Conservation (phyloP, 2,797 vertebrate genomes). For the Dallia pectoralis region DNA sequence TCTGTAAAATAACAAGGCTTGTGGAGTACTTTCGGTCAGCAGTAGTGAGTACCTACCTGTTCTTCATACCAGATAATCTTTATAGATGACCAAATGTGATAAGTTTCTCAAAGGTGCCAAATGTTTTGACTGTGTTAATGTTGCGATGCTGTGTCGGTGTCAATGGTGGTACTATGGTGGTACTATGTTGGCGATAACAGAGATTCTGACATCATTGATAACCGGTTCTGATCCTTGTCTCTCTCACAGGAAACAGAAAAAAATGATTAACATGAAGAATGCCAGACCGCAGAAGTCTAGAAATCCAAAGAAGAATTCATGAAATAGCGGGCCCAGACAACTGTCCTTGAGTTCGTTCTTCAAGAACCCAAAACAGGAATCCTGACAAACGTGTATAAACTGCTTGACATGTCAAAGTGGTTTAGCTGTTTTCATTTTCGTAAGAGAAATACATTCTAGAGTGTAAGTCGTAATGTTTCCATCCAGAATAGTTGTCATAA, state of each 20-base stretch:
- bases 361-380: slow-evolving; percentile 57
- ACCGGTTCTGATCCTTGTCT: background rate
- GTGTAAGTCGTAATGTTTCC: background rate
- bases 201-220: background rate
- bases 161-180: background rate
- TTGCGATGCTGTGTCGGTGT: background rate
- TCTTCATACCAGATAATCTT: background rate
- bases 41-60: too few relatives aligned
- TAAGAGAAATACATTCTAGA: background rate
- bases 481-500: too few relatives aligned
- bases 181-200: background rate
- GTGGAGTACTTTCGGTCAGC: too few relatives aligned
- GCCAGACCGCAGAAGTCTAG: slow-evolving; percentile 38
- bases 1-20: too few relatives aligned
- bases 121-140: too few relatives aligned
- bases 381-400: slow-evolving; percentile 13
- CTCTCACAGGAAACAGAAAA: slow-evolving; percentile 56
- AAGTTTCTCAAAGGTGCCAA: too few relatives aligned
- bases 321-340: slow-evolving; percentile 48
- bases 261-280: slow-evolving; percentile 26
- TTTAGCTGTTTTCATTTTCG: background rate
- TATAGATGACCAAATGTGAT: background rate
- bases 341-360: slow-evolving; percentile 66
- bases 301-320: slow-evolving; percentile 32
- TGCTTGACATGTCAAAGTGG: background rate